Percentiles rank a stretch among this genome's conserved stretches.
Evolutionary conservation across 2,888 invertebrate species (phyloP).

Genomic region (Aporophyla nigra): DNA sequence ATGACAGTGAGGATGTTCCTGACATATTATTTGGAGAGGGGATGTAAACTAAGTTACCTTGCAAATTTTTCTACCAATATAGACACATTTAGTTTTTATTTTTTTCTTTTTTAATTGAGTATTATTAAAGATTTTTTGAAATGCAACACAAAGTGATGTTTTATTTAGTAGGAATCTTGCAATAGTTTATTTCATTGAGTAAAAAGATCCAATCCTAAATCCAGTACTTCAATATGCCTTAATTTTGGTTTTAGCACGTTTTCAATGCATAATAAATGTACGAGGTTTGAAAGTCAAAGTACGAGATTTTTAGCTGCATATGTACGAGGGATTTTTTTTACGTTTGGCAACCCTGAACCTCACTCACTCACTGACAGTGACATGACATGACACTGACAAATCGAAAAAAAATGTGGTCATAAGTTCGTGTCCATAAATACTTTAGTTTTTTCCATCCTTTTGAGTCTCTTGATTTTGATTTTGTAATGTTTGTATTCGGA

Average conservation of each 20-base stretch:
- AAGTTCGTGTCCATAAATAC: no score
- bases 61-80: not conserved
- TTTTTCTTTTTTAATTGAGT: not conserved
- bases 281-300: slow-evolving; percentile 1
- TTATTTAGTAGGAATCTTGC: no score
- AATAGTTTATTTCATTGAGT: no score
- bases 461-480: no score
- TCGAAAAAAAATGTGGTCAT: no score
- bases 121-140: not conserved
- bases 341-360: no score
- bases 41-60: not conserved
- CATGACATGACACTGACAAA: no score
- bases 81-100: not conserved
- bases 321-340: not conserved
- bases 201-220: no score
- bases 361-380: no score
- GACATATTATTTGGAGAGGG: not conserved
- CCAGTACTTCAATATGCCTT: not conserved
- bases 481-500: no score
- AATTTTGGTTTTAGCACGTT: slow-evolving; percentile 1
- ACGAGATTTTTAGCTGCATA: slow-evolving; percentile 15
- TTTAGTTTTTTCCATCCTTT: no score
- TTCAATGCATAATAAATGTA: slow-evolving; percentile 6
- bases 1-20: slow-evolving; percentile 7
- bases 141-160: not conserved